Conservation (phyloP, 2,888 invertebrate genomes). For the Petrolisthes cinctipes region DNA sequence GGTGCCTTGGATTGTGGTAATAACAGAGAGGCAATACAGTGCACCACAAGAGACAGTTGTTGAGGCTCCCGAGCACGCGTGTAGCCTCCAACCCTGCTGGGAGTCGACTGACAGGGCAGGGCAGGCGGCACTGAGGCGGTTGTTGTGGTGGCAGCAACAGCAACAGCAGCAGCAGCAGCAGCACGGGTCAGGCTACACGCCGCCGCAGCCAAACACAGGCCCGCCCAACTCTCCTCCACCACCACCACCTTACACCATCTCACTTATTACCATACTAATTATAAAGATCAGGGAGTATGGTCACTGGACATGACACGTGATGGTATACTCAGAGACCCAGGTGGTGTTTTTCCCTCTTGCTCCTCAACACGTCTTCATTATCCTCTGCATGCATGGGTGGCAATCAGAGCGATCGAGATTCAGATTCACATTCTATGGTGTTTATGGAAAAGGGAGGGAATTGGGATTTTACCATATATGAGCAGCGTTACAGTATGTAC, state of each 20-base stretch:
- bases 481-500: too few relatives aligned
- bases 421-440: too few relatives aligned
- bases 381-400: too few relatives aligned
- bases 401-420: too few relatives aligned
- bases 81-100: constrained; percentile 28
- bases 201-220: background rate
- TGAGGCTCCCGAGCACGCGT: constrained; percentile 7
- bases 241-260: background rate
- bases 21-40: background rate
- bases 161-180: background rate
- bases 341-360: too few relatives aligned
- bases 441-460: too few relatives aligned
- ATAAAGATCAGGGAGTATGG: too few relatives aligned
- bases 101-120: constrained; percentile 27
- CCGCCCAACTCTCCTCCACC: too few relatives aligned
- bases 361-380: too few relatives aligned
- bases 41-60: constrained; percentile 9
- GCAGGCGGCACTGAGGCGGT: background rate
- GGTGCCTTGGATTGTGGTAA: background rate
- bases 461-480: too few relatives aligned
- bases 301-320: too few relatives aligned
- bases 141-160: constrained; percentile 28
- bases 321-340: too few relatives aligned
- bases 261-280: background rate
- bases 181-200: background rate